Conservation (phyloP, 2,888 invertebrate genomes). For the Pachycephus smyrnensis region DNA sequence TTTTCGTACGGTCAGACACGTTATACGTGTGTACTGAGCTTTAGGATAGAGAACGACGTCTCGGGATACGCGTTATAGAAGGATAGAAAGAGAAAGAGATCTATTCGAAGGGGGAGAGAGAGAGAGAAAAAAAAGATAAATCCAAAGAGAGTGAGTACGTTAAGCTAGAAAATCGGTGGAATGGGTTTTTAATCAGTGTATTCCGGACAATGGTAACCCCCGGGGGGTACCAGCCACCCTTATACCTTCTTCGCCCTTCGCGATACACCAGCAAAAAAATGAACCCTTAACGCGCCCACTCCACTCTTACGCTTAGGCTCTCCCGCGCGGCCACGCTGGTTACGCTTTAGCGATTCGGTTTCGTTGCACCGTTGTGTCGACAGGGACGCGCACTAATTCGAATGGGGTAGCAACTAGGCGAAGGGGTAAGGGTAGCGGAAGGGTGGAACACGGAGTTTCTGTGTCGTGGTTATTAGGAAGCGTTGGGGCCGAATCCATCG, state of each 20-base stretch:
- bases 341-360: constrained; percentile 33
- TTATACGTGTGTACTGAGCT: neutral
- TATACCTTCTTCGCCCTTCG: constrained; percentile 51
- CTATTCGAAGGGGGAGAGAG: neutral
- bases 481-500: constrained; percentile 17
- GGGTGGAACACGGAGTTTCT: constrained; percentile 21
- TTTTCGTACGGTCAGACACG: neutral
- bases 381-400: constrained; percentile 39
- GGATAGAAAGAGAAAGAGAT: neutral
- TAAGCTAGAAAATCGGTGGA: constrained; percentile 48
- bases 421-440: constrained; percentile 14
- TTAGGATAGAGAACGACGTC: neutral
- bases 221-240: constrained; percentile 54
- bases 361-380: constrained; percentile 40
- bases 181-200: constrained; percentile 66
- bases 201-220: constrained; percentile 62
- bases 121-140: too few relatives aligned
- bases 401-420: constrained; percentile 29
- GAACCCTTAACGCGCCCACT: neutral
- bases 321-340: constrained; percentile 19
- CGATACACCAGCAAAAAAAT: neutral
- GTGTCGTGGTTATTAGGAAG: constrained; percentile 2
- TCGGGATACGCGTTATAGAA: neutral
- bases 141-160: constrained; percentile 13
- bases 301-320: neutral